Evolutionary conservation across 1,140 invertebrate genomes (phyloP), one percentile per base, ranked within the genome.

Genomic region (Aplysia californica): DNA sequence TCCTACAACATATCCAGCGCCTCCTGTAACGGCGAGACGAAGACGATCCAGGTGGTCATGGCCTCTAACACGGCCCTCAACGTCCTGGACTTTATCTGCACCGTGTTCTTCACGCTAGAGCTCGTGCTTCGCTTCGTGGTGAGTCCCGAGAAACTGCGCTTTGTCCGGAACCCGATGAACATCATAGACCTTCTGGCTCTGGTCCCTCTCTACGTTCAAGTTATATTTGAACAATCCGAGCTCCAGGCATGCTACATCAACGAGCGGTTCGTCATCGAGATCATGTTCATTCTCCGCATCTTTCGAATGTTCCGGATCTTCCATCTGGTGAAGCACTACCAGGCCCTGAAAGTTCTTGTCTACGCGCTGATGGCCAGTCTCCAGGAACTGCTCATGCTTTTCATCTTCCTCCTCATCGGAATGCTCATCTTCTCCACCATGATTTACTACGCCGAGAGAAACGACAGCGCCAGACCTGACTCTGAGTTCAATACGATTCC

Each of bases 341-440:
- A 86, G 74, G 86, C 86, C 0, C 69, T 89, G 6, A 84, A 87
- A 68, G 87, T 89, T 50, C 81, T 89, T 41, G 84, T 89, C 0
- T 87, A 88, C 71, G 82, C 87, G 1, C 70, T 90, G 10, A 84
- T 85, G 59, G 86, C 85, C 38, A 88, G 87, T 72, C 76, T 88
- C 20, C 87, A 87, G 38, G 88, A 89, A 72, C 76, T 90, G 55
- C 75, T 87, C 33, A 92, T 99, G 79, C 91, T 99, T 80, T 96
- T 98, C 79, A 98, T 99, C 92, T 99, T 99, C 93, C 93, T 99
- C 81, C 95, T 98, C 77, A 93, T 99, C 83, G 97, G 96, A 86
- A 98, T 98, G 90, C 96, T 99, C 77, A 97, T 99, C 87, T 99
- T 99, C 90, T 96, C 97, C 82, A 96, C 96, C 86, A 92, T 99